Percentiles rank a stretch among this genome's conserved stretches.
Conservation (phyloP, 2,888 invertebrate species). For the Rotaria macrura region DNA sequence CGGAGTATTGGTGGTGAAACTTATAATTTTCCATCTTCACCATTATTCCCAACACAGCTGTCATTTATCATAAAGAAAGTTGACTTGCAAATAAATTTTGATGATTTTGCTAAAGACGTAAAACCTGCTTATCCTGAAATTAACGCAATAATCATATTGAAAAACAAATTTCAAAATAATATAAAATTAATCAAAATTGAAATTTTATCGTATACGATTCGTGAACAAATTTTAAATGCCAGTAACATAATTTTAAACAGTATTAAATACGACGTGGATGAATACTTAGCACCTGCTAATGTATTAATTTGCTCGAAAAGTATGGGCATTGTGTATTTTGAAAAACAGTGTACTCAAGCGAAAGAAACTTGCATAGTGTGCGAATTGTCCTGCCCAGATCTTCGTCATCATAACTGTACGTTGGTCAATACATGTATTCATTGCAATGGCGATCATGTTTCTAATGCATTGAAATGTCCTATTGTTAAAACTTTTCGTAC, state of each 20-base stretch:
- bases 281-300: neutral
- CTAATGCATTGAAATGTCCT: neutral
- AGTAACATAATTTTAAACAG: neutral
- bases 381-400: neutral
- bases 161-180: neutral
- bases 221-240: neutral
- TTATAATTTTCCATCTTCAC: no score
- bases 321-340: neutral
- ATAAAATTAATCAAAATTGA: neutral
- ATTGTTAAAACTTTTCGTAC: neutral
- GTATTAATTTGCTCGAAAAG: neutral
- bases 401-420: neutral
- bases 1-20: no score
- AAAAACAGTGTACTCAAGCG: neutral
- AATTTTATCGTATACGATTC: neutral
- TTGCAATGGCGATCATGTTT: neutral
- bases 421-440: neutral
- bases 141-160: neutral
- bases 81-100: neutral
- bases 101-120: neutral
- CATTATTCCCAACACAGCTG: no score
- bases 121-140: neutral
- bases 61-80: no score
- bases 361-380: neutral
- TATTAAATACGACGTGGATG: neutral